These are phyloP conservation scores for Sesamia inferens DNA, from an alignment of 2,888 invertebrate genomes.

Conservation along the genomic window DNA sequence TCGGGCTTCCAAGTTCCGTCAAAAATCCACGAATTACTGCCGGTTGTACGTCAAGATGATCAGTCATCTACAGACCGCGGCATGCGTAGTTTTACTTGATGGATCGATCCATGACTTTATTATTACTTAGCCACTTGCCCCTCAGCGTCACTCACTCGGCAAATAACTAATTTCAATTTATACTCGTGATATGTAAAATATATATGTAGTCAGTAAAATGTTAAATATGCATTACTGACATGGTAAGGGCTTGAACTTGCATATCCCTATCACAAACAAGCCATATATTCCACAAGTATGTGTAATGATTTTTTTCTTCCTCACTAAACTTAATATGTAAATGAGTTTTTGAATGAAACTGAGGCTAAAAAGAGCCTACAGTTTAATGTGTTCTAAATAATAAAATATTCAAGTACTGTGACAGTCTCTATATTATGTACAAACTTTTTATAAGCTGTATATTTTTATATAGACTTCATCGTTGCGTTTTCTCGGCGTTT, in stretches of 20 bases:
- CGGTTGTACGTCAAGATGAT: not conserved
- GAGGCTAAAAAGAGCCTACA: conserved; percentile 32
- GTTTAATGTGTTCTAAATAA: conserved; percentile 45
- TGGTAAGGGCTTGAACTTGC: conserved; percentile 65
- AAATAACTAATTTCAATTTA: conserved; percentile 36
- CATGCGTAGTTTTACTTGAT: not conserved
- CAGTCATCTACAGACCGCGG: not conserved
- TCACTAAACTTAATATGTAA: conserved; percentile 57
- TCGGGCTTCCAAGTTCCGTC: not conserved
- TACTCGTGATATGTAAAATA: conserved; percentile 43
- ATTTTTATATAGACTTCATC: conserved; percentile 50
- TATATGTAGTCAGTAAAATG: conserved; percentile 54
- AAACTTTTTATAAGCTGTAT: conserved; percentile 47
- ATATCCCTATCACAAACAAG: conserved; percentile 71
- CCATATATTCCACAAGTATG: conserved; percentile 63
- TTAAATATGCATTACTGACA: conserved; percentile 67
- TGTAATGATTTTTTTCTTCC: conserved; percentile 64
- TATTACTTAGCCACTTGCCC: not conserved
- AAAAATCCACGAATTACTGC: not conserved
- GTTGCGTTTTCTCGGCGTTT: conserved; percentile 41
- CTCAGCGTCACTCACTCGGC: not conserved
- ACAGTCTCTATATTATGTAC: conserved; percentile 39
- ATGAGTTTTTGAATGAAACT: conserved; percentile 55
- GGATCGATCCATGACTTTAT: not conserved
- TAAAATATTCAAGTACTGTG: conserved; percentile 42